Evolutionary conservation across 2,888 invertebrate species (phyloP), one percentile per base, ranked within the genome.

Genomic region (Trissonchulus sp.): DNA sequence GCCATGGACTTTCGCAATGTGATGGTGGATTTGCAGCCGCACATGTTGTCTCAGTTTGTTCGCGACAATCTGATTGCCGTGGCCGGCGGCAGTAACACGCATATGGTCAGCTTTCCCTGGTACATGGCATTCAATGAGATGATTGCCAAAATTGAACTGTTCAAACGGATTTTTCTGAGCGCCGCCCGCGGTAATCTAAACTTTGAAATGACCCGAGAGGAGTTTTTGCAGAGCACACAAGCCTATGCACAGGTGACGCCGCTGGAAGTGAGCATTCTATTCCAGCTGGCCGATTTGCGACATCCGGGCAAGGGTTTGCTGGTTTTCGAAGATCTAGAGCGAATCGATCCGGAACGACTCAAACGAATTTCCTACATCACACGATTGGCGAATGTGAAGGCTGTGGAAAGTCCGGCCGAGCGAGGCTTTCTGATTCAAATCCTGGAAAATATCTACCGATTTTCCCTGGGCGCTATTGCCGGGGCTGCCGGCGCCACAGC

Each of bases 41-140:
- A 99, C 88, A 88, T 99, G 83, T 88, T 99, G 79, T 97, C 98
- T 0, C 90, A 91, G 81, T 93, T 94, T 84, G 92, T 99, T 79
- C 90, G 90, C 85, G 91, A 91, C 79, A 97, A 98, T 88, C 89
- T 99, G 80, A 90, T 95, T 77, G 91, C 92, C 84, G 96, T 95
- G 8, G 80, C 82, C 8, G 81, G 81, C 28, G 82, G 85, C 0
- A 78, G 79, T 8, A 34, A 8, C 38, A 90, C 91, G 73, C 90
- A 92, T 79, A 90, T 91, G 85, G 94, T 99, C 81, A 95, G 94
- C 85, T 99, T 96, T 87, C 94, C 98, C 0, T 99, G 94, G 88
- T 99, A 96, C 88, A 95, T 94, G 89, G 98, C 97, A 63, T 98
- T 99, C 88, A 96, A 93, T 86, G 93, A 94, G 0, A 89, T 99